A percentile compares a stretch with the other conserved stretches of the same genome.
phyloP scores from a whole-genome alignment of 2,113 vertebrate genomes.

The Calidris pygmaea region DNA sequence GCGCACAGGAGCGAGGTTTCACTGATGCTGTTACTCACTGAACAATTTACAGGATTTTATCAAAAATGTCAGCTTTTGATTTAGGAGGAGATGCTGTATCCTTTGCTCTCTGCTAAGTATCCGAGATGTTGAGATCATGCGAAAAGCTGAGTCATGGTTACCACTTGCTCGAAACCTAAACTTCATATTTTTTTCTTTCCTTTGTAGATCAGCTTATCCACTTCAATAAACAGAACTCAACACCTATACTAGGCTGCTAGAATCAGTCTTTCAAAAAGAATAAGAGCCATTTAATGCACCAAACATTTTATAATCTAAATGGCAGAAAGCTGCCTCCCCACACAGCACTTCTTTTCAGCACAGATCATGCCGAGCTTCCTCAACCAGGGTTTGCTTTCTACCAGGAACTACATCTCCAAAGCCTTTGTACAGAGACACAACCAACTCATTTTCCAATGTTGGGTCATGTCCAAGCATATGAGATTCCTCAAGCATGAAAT shows the following conservation, averaged over 20 bases:
- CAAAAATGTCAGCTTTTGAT: not conserved
- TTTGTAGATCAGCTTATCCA: not conserved
- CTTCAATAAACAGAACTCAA: not conserved
- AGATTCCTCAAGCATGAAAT: constrained; percentile 78
- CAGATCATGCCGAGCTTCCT: not conserved
- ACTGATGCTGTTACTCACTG: not conserved
- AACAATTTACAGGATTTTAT: not conserved
- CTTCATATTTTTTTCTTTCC: not conserved
- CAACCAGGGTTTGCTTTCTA: not conserved
- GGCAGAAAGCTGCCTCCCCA: not conserved
- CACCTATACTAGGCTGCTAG: not conserved
- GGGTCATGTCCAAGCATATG: constrained; percentile 72
- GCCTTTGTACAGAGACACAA: constrained; percentile 53
- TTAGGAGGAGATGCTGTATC: not conserved
- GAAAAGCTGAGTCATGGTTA: not conserved
- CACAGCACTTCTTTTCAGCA: not conserved
- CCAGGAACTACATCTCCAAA: constrained; percentile 52
- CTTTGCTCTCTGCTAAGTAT: not conserved
- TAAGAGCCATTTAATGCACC: not conserved
- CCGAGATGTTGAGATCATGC: not conserved
- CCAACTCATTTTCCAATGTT: constrained; percentile 68
- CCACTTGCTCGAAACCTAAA: not conserved
- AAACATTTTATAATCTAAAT: not conserved
- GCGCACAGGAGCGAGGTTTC: not conserved
- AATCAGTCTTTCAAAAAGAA: not conserved